These are phyloP conservation scores for Phoenicopterus ruber DNA, from an alignment of 2,113 vertebrate species.

Conservation along the genomic window DNA sequence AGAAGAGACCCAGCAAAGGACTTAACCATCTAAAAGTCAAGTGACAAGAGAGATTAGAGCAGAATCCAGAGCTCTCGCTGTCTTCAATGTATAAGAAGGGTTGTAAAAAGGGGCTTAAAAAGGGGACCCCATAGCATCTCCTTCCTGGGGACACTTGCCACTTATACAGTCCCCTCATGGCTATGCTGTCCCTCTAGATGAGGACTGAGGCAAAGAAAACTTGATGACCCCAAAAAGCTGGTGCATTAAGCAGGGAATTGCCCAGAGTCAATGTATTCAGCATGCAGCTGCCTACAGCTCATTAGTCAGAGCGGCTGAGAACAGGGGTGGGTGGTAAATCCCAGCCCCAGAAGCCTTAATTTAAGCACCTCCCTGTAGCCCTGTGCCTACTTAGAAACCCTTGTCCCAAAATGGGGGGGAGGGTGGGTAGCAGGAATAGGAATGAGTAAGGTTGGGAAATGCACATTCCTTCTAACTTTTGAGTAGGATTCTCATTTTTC, in stretches of 20 bases:
- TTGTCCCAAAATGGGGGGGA: neutral
- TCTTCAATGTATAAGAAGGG: neutral
- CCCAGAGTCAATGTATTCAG: neutral
- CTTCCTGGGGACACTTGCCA: neutral
- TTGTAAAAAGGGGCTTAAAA: neutral
- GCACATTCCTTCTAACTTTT: neutral
- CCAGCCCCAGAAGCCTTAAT: conserved; percentile 5
- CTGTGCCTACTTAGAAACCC: neutral
- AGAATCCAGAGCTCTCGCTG: neutral
- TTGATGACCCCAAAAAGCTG: neutral
- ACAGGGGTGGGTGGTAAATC: conserved; percentile 25
- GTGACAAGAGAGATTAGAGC: neutral
- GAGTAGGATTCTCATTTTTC: neutral
- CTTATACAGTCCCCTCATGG: neutral
- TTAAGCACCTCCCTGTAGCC: neutral
- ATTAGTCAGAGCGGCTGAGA: conserved; percentile 26
- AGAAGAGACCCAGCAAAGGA: neutral
- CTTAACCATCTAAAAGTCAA: neutral
- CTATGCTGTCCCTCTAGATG: neutral
- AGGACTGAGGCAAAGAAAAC: neutral
- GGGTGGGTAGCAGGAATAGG: too few species aligned
- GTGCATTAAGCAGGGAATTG: neutral
- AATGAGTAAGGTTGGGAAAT: neutral
- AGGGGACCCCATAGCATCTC: neutral
- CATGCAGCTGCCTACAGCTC: neutral